These are phyloP conservation scores for Drosophila aldrichi DNA, from an alignment of 2,888 invertebrate genomes.

Conservation along the genomic window DNA sequence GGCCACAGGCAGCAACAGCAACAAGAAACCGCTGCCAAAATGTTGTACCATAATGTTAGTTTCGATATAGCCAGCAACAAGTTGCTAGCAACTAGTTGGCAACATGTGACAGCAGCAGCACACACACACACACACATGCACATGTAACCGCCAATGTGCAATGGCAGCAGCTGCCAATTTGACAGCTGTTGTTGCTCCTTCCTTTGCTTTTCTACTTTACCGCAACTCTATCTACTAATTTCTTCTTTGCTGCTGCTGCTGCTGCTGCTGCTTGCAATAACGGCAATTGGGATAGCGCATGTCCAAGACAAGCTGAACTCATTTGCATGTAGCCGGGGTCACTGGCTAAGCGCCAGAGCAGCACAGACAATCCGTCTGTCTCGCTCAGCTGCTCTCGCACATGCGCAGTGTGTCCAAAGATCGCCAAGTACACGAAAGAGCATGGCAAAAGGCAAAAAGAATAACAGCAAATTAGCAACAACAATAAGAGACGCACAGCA, in stretches of 20 bases:
- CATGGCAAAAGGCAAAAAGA: conserved; percentile 35
- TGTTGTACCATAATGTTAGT: conserved; percentile 51
- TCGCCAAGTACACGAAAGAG: conserved; percentile 40
- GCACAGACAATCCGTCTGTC: background rate
- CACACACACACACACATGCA: too few species aligned
- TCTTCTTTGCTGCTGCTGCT: background rate
- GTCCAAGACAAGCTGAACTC: conserved; percentile 58
- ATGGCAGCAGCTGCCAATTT: conserved; percentile 57
- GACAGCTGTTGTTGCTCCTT: conserved; percentile 44
- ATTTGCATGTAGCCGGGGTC: conserved; percentile 72
- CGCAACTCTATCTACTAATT: conserved; percentile 25
- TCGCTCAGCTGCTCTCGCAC: conserved; percentile 11
- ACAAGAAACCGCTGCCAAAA: conserved; percentile 36
- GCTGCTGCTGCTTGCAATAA: conserved; percentile 30
- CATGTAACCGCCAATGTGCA: conserved; percentile 47
- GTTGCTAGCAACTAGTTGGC: conserved; percentile 42
- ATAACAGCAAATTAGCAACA: conserved; percentile 17
- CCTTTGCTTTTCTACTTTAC: conserved; percentile 41
- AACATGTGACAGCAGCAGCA: conserved; percentile 36
- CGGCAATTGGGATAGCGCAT: conserved; percentile 49
- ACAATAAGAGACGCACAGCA: conserved; percentile 20
- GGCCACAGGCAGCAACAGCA: conserved; percentile 14
- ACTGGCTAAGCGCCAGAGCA: conserved; percentile 39
- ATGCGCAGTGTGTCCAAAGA: conserved; percentile 42
- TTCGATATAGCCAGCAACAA: conserved; percentile 47